phyloP scores from a whole-genome alignment of 2,113 vertebrate species.

The Microcebus murinus region DNA sequence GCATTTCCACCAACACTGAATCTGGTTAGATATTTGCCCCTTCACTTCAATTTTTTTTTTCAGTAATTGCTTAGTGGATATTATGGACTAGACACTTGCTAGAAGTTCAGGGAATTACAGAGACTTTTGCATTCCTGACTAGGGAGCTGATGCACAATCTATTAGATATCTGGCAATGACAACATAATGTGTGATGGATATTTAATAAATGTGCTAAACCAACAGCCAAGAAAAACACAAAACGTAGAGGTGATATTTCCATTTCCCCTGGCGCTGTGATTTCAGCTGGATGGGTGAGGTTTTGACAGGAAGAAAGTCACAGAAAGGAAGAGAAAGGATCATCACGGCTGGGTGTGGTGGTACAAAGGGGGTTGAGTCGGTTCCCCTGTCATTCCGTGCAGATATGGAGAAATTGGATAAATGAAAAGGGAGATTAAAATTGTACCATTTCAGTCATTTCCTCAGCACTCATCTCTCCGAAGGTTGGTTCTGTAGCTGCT shows the following conservation, averaged over 20 bases:
- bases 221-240: not conserved
- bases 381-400: conserved; percentile 58
- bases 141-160: not conserved
- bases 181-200: not conserved
- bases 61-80: not conserved
- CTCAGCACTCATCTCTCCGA: conserved; percentile 66
- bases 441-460: conserved; percentile 57
- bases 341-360: not conserved
- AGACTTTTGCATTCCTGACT: not conserved
- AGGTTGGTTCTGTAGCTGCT: conserved; percentile 70
- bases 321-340: not conserved
- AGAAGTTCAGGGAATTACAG: not conserved
- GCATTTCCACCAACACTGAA: not conserved
- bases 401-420: conserved; percentile 74
- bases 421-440: conserved; percentile 74
- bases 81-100: not conserved
- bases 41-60: not conserved
- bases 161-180: not conserved
- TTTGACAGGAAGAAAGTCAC: not conserved
- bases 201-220: not conserved
- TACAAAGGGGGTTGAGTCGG: not conserved
- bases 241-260: not conserved
- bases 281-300: not conserved
- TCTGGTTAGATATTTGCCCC: not conserved
- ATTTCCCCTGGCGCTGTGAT: not conserved